Evolutionary conservation across 2,888 invertebrate species (phyloP), one percentile per base, ranked within the genome.

Genomic region (Notodonta ziczac): DNA sequence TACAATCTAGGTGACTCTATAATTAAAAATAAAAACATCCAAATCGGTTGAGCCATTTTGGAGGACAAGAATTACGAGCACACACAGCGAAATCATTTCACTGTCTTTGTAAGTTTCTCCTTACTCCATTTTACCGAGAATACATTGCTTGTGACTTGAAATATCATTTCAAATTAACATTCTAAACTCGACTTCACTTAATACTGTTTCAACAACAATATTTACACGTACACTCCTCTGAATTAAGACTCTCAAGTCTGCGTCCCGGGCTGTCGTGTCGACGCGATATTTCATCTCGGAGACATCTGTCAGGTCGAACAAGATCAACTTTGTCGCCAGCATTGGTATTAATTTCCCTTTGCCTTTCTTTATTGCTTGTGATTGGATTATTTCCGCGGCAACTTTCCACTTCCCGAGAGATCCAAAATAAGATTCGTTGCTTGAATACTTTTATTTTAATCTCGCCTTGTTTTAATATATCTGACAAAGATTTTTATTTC

Each of bases 311-410:
- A 89, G 79, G 83, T 67, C 75, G 82, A 83, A 87, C 87, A 82
- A 84, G 85, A 87, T 86, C 85, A 84, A 87, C 84, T 88, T 86
- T 87, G 90, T 88, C 83, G 83, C 81, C 79, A 82, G 82, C 82
- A 82, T 83, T 82, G 78, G 82, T 90, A 89, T 89, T 90, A 91
- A 90, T 90, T 89, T 89, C 82, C 85, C 80, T 85, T 84, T 84
- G 81, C 89, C 84, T 79, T 80, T 78, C 80, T 84, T 89, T 88
- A 90, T 88, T 87, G 87, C 80, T 79, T 80, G 78, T 87, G 87
- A 91, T 90, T 90, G 89, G 87, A 89, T 91, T 90, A 90, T 89
- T 86, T 87, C 86, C 84, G 84, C 82, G 80, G 82, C 82, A 81
- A 86, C 81, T 86, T 85, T 84, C 83, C 81, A 83, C 85, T 83